These are phyloP conservation scores for Pyrrhia umbra DNA, from an alignment of 2,888 invertebrate genomes.

Conservation along the genomic window DNA sequence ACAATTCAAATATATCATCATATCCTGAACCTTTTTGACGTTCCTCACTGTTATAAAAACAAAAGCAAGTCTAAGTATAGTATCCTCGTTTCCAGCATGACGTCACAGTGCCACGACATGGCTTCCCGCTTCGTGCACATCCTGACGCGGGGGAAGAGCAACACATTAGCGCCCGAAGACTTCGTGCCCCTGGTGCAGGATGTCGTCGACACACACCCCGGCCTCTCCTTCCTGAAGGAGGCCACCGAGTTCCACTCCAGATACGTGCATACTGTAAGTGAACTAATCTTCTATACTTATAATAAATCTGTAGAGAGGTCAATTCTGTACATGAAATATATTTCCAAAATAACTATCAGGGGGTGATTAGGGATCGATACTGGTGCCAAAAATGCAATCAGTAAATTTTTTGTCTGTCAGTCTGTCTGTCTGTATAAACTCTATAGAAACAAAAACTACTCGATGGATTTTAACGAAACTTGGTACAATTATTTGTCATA, in stretches of 20 bases:
- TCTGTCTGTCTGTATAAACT: too few relatives aligned
- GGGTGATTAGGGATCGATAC: too few relatives aligned
- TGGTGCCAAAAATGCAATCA: too few relatives aligned
- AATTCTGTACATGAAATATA: too few relatives aligned
- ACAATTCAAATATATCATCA: too few relatives aligned
- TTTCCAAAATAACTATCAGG: too few relatives aligned
- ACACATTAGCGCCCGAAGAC: slow-evolving; percentile 95
- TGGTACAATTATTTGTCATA: too few relatives aligned
- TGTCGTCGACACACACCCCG: slow-evolving; percentile 99
- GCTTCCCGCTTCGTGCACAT: slow-evolving; percentile 97
- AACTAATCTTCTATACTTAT: background rate
- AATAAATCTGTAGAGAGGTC: background rate
- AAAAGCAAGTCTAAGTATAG: slow-evolving; percentile 4
- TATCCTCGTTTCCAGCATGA: slow-evolving; percentile 91
- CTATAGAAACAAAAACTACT: too few relatives aligned
- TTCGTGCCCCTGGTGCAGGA: slow-evolving; percentile 98
- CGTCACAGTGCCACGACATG: slow-evolving; percentile 95
- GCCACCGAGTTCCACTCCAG: slow-evolving; percentile 99
- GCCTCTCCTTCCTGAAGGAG: slow-evolving; percentile 98
- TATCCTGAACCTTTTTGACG: too few relatives aligned
- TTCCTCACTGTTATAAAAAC: too few relatives aligned
- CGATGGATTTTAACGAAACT: too few relatives aligned
- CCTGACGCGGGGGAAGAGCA: slow-evolving; percentile 93
- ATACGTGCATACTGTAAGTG: slow-evolving; percentile 98
- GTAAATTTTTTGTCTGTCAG: too few relatives aligned